These are phyloP conservation scores for Syngnathus rostellatus DNA, from an alignment of 2,797 vertebrate genomes.

Conservation along the genomic window DNA sequence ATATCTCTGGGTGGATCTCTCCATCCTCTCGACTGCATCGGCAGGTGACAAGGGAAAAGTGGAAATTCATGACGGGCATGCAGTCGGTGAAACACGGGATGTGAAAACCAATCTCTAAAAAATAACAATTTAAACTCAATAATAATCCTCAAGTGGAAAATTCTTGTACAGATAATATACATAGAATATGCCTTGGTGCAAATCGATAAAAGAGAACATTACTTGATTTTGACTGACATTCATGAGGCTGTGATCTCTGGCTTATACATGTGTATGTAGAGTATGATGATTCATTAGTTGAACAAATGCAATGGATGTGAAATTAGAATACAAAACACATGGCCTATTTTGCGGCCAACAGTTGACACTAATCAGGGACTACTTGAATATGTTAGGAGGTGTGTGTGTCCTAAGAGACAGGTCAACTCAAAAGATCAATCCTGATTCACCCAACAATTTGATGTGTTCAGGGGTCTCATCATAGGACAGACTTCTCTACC, in stretches of 20 bases:
- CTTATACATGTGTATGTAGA: background rate
- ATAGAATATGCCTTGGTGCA: background rate
- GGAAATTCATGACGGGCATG: background rate
- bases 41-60: background rate
- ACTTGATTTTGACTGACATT: background rate
- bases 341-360: too few species aligned
- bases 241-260: background rate
- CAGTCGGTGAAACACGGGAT: background rate
- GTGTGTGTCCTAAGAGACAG: too few species aligned
- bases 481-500: too few species aligned
- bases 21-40: constrained; percentile 84
- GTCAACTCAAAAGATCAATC: too few species aligned
- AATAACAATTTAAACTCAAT: background rate
- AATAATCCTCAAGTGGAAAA: background rate
- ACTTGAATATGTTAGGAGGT: too few species aligned
- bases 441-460: too few species aligned
- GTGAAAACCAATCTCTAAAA: background rate
- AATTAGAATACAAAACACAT: too few species aligned
- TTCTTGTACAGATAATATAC: background rate
- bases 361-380: too few species aligned
- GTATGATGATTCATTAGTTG: too few species aligned
- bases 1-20: constrained; percentile 96
- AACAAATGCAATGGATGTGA: too few species aligned
- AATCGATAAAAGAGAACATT: background rate
- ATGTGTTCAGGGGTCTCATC: too few species aligned